Percentiles rank a stretch among this genome's conserved stretches.
Evolutionary conservation across 2,113 vertebrate genomes (phyloP).

Genomic region (Mus musculus): DNA sequence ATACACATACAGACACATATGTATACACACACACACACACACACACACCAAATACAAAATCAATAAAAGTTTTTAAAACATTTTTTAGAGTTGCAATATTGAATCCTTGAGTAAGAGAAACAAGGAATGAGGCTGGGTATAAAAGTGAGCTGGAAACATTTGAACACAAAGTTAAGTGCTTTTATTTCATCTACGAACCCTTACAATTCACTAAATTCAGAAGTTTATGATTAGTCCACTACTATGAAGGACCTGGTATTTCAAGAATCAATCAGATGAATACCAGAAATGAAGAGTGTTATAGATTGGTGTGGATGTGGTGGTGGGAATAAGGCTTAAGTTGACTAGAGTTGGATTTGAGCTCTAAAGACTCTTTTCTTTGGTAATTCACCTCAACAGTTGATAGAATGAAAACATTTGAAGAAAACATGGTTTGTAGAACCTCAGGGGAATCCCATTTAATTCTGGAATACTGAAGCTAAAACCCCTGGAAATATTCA

Average conservation of each 20-base stretch:
- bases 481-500: background rate
- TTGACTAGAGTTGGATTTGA: background rate
- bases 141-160: background rate
- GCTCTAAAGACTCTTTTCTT: background rate
- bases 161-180: background rate
- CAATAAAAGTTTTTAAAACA: background rate
- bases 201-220: background rate
- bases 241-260: fast-evolving
- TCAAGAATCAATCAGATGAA: background rate
- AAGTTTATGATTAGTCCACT: background rate
- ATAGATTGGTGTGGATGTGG: background rate
- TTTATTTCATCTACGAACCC: background rate
- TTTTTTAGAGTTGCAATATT: background rate
- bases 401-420: background rate
- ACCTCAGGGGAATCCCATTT: background rate
- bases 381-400: background rate
- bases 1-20: too few species aligned
- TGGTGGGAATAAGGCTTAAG: background rate
- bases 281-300: background rate
- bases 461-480: background rate
- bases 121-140: background rate
- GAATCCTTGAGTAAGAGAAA: background rate
- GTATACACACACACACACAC: background rate
- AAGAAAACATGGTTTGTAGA: background rate
- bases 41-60: background rate